These are phyloP conservation scores for Heliconius himera DNA, from an alignment of 1,140 invertebrate species.

Conservation along the genomic window DNA sequence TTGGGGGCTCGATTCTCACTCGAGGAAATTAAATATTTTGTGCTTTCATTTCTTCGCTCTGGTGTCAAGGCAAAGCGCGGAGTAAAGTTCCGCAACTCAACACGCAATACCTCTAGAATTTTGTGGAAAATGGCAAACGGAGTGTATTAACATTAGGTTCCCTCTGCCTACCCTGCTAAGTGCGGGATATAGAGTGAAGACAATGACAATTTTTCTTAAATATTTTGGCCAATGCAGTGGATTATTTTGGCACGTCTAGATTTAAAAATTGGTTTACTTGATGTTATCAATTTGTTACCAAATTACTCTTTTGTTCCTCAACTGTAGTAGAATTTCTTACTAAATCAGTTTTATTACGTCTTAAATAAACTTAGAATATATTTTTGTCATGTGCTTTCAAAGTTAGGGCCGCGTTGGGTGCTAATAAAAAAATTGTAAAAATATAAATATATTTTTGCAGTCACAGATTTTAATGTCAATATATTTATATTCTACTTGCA, in stretches of 20 bases:
- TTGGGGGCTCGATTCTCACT: too few species aligned
- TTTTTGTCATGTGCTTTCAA: constrained; percentile 19
- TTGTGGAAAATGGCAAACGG: background rate
- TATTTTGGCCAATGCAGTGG: background rate
- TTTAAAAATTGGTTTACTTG: background rate
- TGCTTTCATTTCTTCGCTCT: background rate
- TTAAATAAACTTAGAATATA: constrained; percentile 52
- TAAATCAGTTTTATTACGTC: constrained; percentile 57
- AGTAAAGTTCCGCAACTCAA: too few species aligned
- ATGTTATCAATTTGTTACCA: constrained; percentile 14
- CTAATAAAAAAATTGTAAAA: background rate
- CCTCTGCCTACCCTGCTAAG: background rate
- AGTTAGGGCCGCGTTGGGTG: background rate
- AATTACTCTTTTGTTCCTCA: background rate
- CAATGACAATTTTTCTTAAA: background rate
- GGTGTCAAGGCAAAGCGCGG: too few species aligned
- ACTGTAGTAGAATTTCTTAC: constrained; percentile 30
- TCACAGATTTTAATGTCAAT: too few species aligned
- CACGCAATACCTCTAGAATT: background rate
- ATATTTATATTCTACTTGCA: too few species aligned
- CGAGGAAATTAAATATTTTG: too few species aligned
- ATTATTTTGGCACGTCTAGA: background rate
- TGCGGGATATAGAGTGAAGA: background rate
- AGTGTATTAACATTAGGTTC: background rate
- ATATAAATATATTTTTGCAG: background rate